These are phyloP conservation scores for Syngnathus rostellatus DNA, from an alignment of 2,797 vertebrate genomes.

Conservation along the genomic window DNA sequence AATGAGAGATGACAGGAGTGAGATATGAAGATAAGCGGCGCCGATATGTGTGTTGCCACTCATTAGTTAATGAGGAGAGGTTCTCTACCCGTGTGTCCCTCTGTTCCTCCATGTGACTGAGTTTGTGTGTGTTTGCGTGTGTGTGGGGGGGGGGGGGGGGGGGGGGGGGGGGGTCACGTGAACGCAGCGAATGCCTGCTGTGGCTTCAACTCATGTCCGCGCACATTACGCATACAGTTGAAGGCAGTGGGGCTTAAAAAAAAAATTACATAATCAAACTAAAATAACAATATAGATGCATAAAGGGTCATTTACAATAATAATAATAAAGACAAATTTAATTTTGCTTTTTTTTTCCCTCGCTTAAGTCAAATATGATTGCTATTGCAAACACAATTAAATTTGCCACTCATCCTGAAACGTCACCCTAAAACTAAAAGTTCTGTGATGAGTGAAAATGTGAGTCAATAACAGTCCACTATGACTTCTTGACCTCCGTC, in stretches of 20 bases:
- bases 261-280: background rate
- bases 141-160: slow-evolving; percentile 32
- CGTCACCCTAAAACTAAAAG: background rate
- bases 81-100: slow-evolving; percentile 39
- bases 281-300: background rate
- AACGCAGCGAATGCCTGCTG: slow-evolving; percentile 11
- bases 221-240: slow-evolving; percentile 10
- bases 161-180: slow-evolving; percentile 29
- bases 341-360: too few species aligned
- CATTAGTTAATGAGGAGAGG: slow-evolving; percentile 61
- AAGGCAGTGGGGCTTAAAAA: background rate
- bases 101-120: slow-evolving; percentile 51
- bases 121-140: slow-evolving; percentile 15
- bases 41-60: slow-evolving; percentile 35
- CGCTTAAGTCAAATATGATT: too few species aligned
- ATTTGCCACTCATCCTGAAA: background rate
- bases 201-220: slow-evolving; percentile 13
- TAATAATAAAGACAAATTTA: too few species aligned
- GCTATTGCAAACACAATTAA: too few species aligned
- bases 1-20: slow-evolving; percentile 31
- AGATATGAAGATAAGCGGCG: slow-evolving; percentile 34
- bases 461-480: slow-evolving; percentile 62
- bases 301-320: too few species aligned
- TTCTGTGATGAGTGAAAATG: background rate
- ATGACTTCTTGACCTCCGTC: slow-evolving; percentile 43